Percentiles rank a stretch among this genome's conserved stretches.
Conservation (phyloP, 2,113 vertebrate genomes). For the Albula goreensis region DNA sequence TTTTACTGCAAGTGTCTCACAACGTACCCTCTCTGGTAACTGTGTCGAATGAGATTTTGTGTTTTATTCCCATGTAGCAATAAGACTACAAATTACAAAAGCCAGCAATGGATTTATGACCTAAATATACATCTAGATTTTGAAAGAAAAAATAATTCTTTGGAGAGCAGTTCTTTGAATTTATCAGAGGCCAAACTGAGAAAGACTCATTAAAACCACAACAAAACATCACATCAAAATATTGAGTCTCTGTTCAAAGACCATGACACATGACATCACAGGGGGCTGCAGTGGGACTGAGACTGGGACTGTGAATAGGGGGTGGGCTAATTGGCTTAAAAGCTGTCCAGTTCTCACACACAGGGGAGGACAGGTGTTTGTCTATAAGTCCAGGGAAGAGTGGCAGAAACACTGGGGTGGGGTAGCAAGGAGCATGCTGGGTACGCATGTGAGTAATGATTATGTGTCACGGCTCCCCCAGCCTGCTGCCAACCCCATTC, state of each 20-base stretch:
- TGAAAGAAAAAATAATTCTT: too few species aligned
- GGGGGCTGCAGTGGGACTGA: background rate
- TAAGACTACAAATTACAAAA: too few species aligned
- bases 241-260: background rate
- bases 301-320: background rate
- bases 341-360: background rate
- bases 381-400: background rate
- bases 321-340: background rate
- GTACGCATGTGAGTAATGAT: constrained; percentile 45
- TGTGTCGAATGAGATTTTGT: too few species aligned
- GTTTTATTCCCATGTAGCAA: too few species aligned
- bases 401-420: background rate
- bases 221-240: background rate
- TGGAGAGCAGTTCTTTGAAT: too few species aligned
- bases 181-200: too few species aligned
- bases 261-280: background rate
- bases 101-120: too few species aligned
- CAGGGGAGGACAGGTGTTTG: background rate
- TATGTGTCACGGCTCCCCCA: constrained; percentile 35
- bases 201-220: background rate
- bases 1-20: too few species aligned
- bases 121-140: too few species aligned
- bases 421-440: constrained; percentile 31
- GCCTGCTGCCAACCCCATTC: constrained; percentile 20
- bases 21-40: too few species aligned